A percentile compares a stretch with the other conserved stretches of the same genome.
Conservation (phyloP, 2,797 vertebrate species). For the Sebastiscus albofasciatus region DNA sequence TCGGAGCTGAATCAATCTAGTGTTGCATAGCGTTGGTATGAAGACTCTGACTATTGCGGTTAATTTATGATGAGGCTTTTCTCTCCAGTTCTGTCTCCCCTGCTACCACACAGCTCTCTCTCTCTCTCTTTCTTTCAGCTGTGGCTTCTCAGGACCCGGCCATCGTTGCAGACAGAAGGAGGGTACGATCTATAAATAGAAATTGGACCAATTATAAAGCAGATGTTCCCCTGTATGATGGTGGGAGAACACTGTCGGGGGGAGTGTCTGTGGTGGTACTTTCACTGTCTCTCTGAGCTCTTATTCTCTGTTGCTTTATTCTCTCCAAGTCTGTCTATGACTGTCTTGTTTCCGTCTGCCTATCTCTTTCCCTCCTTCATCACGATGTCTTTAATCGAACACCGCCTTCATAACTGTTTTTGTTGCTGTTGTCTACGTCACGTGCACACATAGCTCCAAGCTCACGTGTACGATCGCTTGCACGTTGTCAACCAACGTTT, state of each 20-base stretch:
- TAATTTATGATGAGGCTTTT: constrained; percentile 66
- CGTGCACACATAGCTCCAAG: neutral
- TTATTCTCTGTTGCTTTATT: constrained; percentile 44
- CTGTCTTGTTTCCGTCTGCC: constrained; percentile 14
- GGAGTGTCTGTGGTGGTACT: constrained; percentile 56
- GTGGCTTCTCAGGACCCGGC: constrained; percentile 67
- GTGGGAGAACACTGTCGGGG: constrained; percentile 55
- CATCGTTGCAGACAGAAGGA: constrained; percentile 74
- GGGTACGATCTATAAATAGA: constrained; percentile 82
- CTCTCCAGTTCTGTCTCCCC: constrained; percentile 30
- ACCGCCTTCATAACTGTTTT: neutral
- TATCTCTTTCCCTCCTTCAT: neutral
- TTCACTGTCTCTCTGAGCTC: constrained; percentile 48
- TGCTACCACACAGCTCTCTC: constrained; percentile 20
- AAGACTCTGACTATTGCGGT: constrained; percentile 45
- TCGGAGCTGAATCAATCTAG: constrained; percentile 21
- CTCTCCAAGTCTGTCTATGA: constrained; percentile 18
- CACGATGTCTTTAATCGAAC: neutral
- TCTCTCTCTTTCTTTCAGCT: constrained; percentile 46
- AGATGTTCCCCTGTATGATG: constrained; percentile 74
- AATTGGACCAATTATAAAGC: constrained; percentile 82
- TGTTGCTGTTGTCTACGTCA: neutral
- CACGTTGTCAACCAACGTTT: constrained; percentile 22
- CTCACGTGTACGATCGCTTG: neutral
- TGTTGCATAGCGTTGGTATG: constrained; percentile 23